Conservation (phyloP, 2,888 invertebrate species). For the Noctua comes region DNA sequence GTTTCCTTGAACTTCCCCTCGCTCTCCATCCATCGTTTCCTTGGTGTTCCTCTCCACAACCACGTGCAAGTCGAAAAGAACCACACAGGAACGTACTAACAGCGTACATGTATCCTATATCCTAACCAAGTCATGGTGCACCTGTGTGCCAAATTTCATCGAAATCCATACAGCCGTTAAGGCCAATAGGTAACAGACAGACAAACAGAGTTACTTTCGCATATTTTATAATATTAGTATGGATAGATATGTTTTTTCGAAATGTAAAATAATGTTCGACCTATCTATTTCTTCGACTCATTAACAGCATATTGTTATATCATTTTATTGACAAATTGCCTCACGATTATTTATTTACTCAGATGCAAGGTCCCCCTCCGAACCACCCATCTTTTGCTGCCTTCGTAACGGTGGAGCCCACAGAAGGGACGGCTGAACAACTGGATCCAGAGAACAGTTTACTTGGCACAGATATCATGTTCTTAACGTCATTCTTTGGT, state of each 20-base stretch:
- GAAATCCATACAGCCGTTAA: neutral
- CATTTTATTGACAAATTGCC: neutral
- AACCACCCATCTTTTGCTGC: conserved; percentile 91
- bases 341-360: conserved; percentile 5
- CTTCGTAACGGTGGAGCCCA: conserved; percentile 94
- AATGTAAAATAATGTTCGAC: too few relatives aligned
- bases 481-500: conserved; percentile 96
- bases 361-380: conserved; percentile 78
- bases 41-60: neutral
- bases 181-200: neutral
- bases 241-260: neutral
- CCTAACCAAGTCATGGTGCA: neutral
- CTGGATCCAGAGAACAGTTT: conserved; percentile 94
- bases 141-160: neutral
- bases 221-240: neutral
- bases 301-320: neutral
- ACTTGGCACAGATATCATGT: conserved; percentile 98
- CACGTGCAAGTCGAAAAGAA: neutral
- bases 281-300: neutral
- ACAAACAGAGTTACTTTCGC: neutral
- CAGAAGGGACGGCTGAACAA: conserved; percentile 90
- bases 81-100: neutral
- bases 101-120: neutral
- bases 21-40: too few relatives aligned
- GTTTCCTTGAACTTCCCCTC: too few relatives aligned